A percentile compares a stretch with the other conserved stretches of the same genome.
These are phyloP conservation scores for Halictus rubicundus DNA, from an alignment of 1,140 invertebrate species.

Conservation along the genomic window DNA sequence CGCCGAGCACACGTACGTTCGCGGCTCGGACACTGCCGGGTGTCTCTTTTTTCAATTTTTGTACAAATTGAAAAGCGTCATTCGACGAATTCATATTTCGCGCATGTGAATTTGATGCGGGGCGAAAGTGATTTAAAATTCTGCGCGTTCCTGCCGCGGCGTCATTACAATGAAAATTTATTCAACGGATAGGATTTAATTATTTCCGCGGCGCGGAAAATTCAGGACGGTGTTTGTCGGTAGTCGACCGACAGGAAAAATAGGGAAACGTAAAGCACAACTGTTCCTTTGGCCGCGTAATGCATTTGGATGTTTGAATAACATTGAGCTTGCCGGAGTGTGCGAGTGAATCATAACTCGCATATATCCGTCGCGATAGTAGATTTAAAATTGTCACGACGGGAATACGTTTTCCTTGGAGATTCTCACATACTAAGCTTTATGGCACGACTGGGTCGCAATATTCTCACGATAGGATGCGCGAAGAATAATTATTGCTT, in stretches of 20 bases:
- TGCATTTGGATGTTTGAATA: not conserved
- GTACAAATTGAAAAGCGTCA: slow-evolving; percentile 2
- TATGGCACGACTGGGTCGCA: no score
- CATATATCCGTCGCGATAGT: no score
- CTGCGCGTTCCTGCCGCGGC: not conserved
- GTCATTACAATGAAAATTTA: slow-evolving; percentile 33
- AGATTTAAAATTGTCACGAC: no score
- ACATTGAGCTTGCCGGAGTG: not conserved
- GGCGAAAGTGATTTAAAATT: slow-evolving; percentile 30
- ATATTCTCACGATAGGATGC: no score
- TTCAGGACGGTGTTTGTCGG: not conserved
- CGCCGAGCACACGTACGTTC: no score
- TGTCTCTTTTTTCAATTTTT: not conserved
- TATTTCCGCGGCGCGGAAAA: not conserved
- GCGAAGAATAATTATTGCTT: no score
- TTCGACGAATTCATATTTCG: slow-evolving; percentile 10
- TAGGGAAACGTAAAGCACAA: not conserved
- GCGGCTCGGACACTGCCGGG: no score
- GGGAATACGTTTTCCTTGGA: no score
- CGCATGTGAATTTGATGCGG: slow-evolving; percentile 2
- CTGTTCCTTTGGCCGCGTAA: not conserved
- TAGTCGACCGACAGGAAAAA: not conserved
- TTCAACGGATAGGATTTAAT: slow-evolving; percentile 27
- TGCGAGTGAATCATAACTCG: not conserved
- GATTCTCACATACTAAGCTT: no score